These are phyloP conservation scores for Cryptocephalus moraei DNA, from an alignment of 2,888 invertebrate genomes.

Conservation along the genomic window DNA sequence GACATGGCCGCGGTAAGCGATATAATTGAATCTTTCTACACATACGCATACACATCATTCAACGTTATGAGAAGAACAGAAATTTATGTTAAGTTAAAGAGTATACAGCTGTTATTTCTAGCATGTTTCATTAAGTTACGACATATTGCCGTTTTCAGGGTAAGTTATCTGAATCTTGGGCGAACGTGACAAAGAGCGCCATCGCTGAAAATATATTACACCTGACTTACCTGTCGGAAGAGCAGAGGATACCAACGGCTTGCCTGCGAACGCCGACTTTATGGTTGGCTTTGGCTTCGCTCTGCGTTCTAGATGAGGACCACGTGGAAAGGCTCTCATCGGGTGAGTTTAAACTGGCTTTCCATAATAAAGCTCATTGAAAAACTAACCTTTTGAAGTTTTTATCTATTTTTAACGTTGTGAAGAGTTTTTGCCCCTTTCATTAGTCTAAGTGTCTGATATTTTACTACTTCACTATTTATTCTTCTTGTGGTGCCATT, in stretches of 20 bases:
- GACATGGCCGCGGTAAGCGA: conserved; percentile 82
- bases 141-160: conserved; percentile 49
- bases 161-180: conserved; percentile 77
- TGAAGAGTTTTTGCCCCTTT: too few species aligned
- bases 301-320: conserved; percentile 85
- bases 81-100: too few species aligned
- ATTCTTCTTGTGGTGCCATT: too few species aligned
- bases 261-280: conserved; percentile 77
- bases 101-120: too few species aligned
- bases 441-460: too few species aligned
- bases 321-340: conserved; percentile 76
- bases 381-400: too few species aligned
- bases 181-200: conserved; percentile 74
- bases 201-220: conserved; percentile 79
- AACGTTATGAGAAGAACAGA: too few species aligned
- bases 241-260: conserved; percentile 59
- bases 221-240: conserved; percentile 70
- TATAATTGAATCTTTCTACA: too few species aligned
- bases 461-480: too few species aligned
- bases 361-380: neutral
- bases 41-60: too few species aligned
- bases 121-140: too few species aligned
- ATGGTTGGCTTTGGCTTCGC: conserved; percentile 87
- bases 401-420: too few species aligned
- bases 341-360: conserved; percentile 28